Conservation (phyloP, 23 tunicate species). For the Clavelina lepadiformis region DNA sequence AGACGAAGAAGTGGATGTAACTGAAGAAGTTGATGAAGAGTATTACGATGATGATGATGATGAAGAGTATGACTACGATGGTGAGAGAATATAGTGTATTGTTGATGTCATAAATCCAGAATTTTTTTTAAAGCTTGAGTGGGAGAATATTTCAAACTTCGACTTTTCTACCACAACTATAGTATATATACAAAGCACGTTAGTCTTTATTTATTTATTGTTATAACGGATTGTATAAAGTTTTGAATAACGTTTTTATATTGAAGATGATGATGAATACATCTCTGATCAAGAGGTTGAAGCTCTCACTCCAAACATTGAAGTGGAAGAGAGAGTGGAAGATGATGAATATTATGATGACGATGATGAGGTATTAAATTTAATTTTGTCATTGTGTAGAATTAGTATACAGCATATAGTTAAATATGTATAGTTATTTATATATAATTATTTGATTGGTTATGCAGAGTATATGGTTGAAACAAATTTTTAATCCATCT, state of each 20-base stretch:
- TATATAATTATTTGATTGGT: too few species aligned
- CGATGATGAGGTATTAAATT: conserved; percentile 1
- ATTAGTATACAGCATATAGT: not conserved
- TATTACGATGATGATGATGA: not conserved
- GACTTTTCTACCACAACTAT: not conserved
- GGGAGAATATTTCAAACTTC: too few species aligned
- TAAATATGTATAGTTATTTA: too few species aligned
- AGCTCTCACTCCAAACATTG: not conserved
- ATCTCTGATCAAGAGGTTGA: not conserved
- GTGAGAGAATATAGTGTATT: not conserved
- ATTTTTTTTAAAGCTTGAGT: too few species aligned
- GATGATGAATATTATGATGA: conserved; percentile 12
- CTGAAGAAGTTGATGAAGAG: conserved; percentile 7
- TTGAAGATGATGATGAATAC: conserved; percentile 3
- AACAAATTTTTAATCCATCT: too few species aligned
- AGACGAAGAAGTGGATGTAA: not conserved
- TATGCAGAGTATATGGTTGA: too few species aligned
- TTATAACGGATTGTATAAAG: not conserved
- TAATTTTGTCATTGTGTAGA: not conserved
- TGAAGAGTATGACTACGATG: conserved; percentile 1
- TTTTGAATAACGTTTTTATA: not conserved
- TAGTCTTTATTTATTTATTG: too few species aligned
- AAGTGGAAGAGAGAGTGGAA: not conserved
- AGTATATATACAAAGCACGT: not conserved
- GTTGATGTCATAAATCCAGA: too few species aligned